These are phyloP conservation scores for Dendrolimus kikuchii DNA, from an alignment of 1,140 invertebrate genomes.

Conservation along the genomic window DNA sequence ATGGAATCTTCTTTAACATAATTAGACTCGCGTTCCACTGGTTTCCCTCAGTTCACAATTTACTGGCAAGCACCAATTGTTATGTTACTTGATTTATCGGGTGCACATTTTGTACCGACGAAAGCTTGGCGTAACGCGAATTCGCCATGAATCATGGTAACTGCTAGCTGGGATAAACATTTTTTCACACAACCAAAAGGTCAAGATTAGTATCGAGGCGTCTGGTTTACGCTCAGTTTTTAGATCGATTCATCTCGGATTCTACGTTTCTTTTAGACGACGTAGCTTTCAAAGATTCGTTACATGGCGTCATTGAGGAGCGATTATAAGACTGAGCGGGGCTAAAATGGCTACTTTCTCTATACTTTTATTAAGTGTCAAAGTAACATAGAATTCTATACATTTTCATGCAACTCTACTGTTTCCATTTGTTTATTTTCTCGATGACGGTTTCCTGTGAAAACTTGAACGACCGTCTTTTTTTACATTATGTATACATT, in stretches of 20 bases:
- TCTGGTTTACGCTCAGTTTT: conserved; percentile 11
- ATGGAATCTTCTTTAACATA: conserved; percentile 6
- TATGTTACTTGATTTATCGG: conserved; percentile 45
- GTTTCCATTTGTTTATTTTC: too few relatives aligned
- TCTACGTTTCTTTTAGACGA: neutral
- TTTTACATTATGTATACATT: too few relatives aligned
- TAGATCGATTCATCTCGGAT: neutral
- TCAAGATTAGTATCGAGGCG: conserved; percentile 22
- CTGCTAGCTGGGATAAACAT: conserved; percentile 27
- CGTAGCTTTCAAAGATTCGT: neutral
- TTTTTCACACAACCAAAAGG: conserved; percentile 21
- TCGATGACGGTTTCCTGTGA: too few relatives aligned
- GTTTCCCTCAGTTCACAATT: conserved; percentile 25
- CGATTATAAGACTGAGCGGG: too few relatives aligned
- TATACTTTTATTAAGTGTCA: too few relatives aligned
- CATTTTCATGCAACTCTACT: too few relatives aligned
- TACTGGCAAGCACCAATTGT: conserved; percentile 32
- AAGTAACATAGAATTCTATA: too few relatives aligned
- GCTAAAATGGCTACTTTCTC: too few relatives aligned
- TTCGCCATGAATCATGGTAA: conserved; percentile 42
- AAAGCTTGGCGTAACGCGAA: conserved; percentile 28
- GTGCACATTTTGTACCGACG: conserved; percentile 42
- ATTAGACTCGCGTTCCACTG: conserved; percentile 10
- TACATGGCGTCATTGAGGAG: too few relatives aligned
- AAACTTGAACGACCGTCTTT: too few relatives aligned